Evolutionary conservation across 2,888 invertebrate species (phyloP).

Genomic region (Aporophyla lueneburgensis): DNA sequence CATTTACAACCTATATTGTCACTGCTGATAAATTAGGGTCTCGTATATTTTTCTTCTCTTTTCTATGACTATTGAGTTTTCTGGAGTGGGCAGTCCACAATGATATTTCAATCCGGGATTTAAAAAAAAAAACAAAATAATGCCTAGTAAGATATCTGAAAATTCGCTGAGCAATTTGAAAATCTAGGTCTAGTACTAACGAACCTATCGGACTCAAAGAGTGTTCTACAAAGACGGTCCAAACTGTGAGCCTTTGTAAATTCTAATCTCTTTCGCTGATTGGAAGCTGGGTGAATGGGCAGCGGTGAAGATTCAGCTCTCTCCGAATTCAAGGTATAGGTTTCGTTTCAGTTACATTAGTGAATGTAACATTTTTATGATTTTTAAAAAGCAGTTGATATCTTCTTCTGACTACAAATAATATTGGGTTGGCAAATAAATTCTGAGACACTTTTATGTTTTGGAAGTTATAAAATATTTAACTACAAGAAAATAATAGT

Average conservation of each 20-base stretch:
- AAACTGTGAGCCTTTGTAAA: slow-evolving; percentile 20
- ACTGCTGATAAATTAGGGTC: no score
- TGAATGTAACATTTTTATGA: not conserved
- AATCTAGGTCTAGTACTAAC: slow-evolving; percentile 32
- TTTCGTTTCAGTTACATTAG: not conserved
- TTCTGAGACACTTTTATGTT: no score
- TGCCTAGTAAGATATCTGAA: not conserved
- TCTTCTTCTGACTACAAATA: no score
- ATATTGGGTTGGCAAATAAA: no score
- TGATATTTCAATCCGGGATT: no score
- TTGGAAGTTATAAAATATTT: no score
- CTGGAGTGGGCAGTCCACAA: no score
- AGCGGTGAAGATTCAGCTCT: slow-evolving; percentile 1
- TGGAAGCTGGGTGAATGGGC: slow-evolving; percentile 1
- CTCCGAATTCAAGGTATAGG: not conserved
- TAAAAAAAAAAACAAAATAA: no score
- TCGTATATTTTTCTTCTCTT: no score
- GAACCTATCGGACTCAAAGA: slow-evolving; percentile 27
- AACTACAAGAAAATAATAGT: no score
- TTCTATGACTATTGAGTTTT: no score
- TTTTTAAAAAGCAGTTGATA: not conserved
- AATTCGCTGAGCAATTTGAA: slow-evolving; percentile 5
- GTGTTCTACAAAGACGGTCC: slow-evolving; percentile 13
- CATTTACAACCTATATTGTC: no score
- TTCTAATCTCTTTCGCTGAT: slow-evolving; percentile 34